Evolutionary conservation across 2,888 invertebrate species (phyloP), one percentile per base, ranked within the genome.

Genomic region (Drosophila limbata): DNA sequence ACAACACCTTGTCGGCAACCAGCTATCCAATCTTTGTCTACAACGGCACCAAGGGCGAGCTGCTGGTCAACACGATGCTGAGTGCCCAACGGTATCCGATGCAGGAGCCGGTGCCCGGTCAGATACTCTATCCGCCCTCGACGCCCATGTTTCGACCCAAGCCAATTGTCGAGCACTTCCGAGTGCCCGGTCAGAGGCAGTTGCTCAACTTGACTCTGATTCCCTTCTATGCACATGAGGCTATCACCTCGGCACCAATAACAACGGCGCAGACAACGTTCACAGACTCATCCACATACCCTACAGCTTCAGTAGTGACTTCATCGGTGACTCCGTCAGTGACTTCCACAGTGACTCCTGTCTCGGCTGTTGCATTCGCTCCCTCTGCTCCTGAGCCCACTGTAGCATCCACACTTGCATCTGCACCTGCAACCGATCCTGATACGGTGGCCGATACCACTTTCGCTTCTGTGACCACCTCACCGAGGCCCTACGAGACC

Each of bases 61-160:
- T 91, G 57, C 78, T 92, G 17, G 64, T 92, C 19, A 92, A 92
- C 53, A 91, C 92, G 0, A 88, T 92, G 91, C 73, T 91, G 37
- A 90, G 88, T 17, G 65, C 72, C 0, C 75, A 81, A n/a, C 81
- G 89, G 28, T 92, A 91, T 86, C 91, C 90, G 37, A 92, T 92
- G 92, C 90, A 90, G 69, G 92, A 92, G 56, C 92, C 92, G 3
- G 90, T 92, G 59, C 92, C 91, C 0, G 92, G 92, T 0, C 90
- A 92, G 61, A 74, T 90, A 1, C 81, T 92, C 5, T 91, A 91
- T 73, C 92, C 92, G 15, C 92, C 92, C 0, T 80, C 73, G 15
- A 81, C 90, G 17, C 87, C 91, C 19, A 81, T 90, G 60, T 91
- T 92, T 17, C 86, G 90, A 3, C 90, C 91, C 4, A 89, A 87